Conservation (phyloP, 2,888 invertebrate genomes). For the Embidobia sp. region DNA sequence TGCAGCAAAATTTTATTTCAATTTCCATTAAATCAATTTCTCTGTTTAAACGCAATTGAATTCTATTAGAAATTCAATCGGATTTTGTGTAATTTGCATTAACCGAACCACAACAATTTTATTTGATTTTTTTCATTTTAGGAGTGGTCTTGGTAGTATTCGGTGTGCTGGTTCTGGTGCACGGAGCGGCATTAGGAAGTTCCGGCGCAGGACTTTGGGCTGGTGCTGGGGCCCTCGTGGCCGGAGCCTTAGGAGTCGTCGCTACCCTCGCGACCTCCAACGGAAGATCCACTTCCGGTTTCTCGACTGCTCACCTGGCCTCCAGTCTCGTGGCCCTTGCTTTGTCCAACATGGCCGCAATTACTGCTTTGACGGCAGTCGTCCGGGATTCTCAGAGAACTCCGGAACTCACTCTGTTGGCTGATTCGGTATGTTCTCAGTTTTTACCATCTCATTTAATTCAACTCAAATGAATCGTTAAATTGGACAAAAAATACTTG, state of each 20-base stretch:
- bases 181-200: constrained; percentile 84
- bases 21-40: no score
- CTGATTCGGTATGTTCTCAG: constrained; percentile 74
- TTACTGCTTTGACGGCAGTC: constrained; percentile 82
- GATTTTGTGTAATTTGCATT: no score
- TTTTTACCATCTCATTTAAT: no score
- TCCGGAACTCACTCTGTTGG: constrained; percentile 73
- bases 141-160: constrained; percentile 85
- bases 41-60: no score
- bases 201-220: constrained; percentile 88
- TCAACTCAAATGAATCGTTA: no score
- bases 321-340: constrained; percentile 82
- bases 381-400: constrained; percentile 84
- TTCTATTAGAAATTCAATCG: no score
- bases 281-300: constrained; percentile 73
- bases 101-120: no score
- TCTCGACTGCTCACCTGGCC: constrained; percentile 85
- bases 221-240: constrained; percentile 85
- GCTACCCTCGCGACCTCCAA: constrained; percentile 80
- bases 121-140: constrained; percentile 61
- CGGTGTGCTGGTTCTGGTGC: constrained; percentile 85
- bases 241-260: constrained; percentile 85
- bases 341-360: constrained; percentile 79
- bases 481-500: background rate
- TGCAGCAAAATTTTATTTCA: no score